A percentile compares a stretch with the other conserved stretches of the same genome.
Conservation (phyloP, 1,140 invertebrate species). For the Cydia splendana region DNA sequence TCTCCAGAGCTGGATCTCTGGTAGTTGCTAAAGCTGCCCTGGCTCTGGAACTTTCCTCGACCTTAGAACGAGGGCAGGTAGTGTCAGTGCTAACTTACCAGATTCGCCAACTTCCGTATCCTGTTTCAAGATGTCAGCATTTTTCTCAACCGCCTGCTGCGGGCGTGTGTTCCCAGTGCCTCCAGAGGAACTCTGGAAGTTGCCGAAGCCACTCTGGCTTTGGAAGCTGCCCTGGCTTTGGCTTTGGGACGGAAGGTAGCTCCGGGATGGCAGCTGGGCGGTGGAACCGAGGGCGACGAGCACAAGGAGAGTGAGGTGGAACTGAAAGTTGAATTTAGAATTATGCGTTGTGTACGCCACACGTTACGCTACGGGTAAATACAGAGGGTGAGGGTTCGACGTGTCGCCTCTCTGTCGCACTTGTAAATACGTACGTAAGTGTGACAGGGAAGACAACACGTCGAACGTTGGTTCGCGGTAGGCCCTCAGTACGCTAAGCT, state of each 20-base stretch:
- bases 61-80: no score
- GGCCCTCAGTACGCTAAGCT: no score
- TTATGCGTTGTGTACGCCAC: background rate
- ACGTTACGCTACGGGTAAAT: no score
- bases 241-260: slow-evolving; percentile 42
- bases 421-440: no score
- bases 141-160: slow-evolving; percentile 60
- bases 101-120: slow-evolving; percentile 57
- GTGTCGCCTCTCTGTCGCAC: no score
- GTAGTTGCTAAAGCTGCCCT: background rate
- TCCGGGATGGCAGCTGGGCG: slow-evolving; percentile 52
- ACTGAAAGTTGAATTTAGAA: slow-evolving; percentile 10
- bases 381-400: no score
- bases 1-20: slow-evolving; percentile 9
- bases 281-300: slow-evolving; percentile 47
- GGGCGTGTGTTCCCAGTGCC: slow-evolving; percentile 48
- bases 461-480: no score
- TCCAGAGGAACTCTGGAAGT: background rate
- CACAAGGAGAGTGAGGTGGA: slow-evolving; percentile 43
- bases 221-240: slow-evolving; percentile 32
- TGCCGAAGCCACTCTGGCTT: slow-evolving; percentile 17
- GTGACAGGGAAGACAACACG: no score
- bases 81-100: slow-evolving; percentile 36
- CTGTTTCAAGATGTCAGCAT: slow-evolving; percentile 56
- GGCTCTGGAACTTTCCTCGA: background rate